Evolutionary conservation across 2,797 vertebrate genomes (phyloP), one percentile per base, ranked within the genome.

Genomic region (Melanotaenia boesemani): DNA sequence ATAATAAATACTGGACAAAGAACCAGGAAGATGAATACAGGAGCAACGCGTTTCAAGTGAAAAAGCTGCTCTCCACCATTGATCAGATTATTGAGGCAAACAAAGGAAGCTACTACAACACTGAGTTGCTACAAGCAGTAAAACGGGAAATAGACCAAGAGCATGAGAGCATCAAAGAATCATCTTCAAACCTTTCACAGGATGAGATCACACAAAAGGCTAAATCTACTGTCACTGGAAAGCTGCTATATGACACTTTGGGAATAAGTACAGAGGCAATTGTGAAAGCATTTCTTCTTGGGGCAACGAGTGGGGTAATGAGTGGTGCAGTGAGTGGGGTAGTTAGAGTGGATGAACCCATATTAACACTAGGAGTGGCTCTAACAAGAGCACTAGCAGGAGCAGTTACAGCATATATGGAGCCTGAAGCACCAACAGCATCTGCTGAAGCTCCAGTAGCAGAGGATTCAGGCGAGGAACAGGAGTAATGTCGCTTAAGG

Each of bases 1-100:
- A 26, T 26, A 26, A 26, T 26, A 26, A 26, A 26, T 26, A 26
- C 26, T 26, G 26, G 26, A 26, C 26, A 26, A 26, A 26, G 26
- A 26, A 26, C 26, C 26, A 26, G 26, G 26, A 26, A 26, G 26
- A 26, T 26, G 26, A 26, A 26, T 26, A 26, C 26, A 26, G 26
- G 26, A 26, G 26, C 26, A 86, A 84, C 69, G 0, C 55, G 46
- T 20, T 60, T 8, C 87, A 84, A 1, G 73, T 87, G 20, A 8
- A 2, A 10, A 3, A 74, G 39, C 44, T 89, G 1, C 77, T 85
- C 0, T 30, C 48, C 1, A 74, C 77, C 1, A 61, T 84, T 32
- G 80, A 81, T 1, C 3, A 59, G 2, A 79, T 72, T 7, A 26
- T 74, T 2, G 12, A 5, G 1, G 16, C 6, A 13, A 84, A 85